Conservation (phyloP, 2,888 invertebrate genomes). For the Nemotelus pantherinus region DNA sequence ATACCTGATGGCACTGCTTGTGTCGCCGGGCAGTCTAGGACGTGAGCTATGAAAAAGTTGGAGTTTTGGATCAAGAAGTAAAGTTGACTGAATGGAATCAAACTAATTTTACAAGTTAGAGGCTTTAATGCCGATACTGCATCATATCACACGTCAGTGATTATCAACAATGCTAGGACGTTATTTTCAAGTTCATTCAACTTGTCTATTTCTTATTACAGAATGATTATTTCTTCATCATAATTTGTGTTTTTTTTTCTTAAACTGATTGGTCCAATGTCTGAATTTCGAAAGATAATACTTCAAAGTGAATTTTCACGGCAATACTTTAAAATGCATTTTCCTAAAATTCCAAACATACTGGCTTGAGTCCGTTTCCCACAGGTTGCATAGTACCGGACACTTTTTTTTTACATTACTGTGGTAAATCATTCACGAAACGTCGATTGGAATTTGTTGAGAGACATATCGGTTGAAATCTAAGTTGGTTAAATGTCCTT, state of each 20-base stretch:
- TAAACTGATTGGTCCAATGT: no score
- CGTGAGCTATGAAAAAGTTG: not conserved
- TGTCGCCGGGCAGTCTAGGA: not conserved
- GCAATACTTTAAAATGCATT: not conserved
- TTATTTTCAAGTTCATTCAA: no score
- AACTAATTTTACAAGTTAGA: constrained; percentile 15
- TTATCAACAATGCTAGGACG: not conserved
- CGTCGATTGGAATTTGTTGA: no score
- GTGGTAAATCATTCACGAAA: no score
- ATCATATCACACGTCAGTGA: not conserved
- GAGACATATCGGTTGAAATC: no score
- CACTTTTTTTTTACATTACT: no score
- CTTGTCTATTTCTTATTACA: no score
- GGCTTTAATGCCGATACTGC: not conserved
- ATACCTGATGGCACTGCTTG: constrained; percentile 15
- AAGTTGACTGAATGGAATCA: constrained; percentile 24
- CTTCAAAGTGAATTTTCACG: not conserved
- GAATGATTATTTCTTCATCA: no score
- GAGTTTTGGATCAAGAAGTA: constrained; percentile 16
- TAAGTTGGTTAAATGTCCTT: not conserved
- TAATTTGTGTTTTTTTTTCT: no score
- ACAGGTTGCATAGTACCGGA: not conserved
- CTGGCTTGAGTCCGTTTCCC: no score
- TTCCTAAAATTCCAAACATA: not conserved
- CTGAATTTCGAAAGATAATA: not conserved